A percentile compares a stretch with the other conserved stretches of the same genome.
These are phyloP conservation scores for Bradynema listronoti DNA, from an alignment of 1,140 invertebrate genomes.

Conservation along the genomic window DNA sequence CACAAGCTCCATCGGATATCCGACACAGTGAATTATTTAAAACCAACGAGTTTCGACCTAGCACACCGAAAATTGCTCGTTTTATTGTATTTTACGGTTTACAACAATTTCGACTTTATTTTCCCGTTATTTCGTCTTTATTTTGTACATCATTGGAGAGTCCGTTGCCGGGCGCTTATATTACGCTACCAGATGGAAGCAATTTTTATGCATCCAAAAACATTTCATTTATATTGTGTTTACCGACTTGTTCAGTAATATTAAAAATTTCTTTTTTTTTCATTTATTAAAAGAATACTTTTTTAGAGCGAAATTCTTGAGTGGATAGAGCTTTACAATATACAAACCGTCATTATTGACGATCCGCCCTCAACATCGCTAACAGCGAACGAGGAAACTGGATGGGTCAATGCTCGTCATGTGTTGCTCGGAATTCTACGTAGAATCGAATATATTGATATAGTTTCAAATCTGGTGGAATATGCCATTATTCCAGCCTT, in stretches of 20 bases:
- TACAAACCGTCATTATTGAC: conserved; percentile 17
- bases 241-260: conserved; percentile 20
- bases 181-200: conserved; percentile 29
- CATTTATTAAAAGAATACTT: conserved; percentile 11
- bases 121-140: conserved; percentile 27
- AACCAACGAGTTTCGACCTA: no score
- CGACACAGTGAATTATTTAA: no score
- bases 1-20: no score
- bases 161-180: conserved; percentile 22
- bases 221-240: conserved; percentile 26
- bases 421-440: not conserved
- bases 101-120: conserved; percentile 27
- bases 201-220: conserved; percentile 34
- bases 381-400: not conserved
- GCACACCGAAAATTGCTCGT: not conserved
- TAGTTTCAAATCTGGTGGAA: conserved; percentile 19
- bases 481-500: conserved; percentile 18
- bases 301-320: conserved; percentile 29
- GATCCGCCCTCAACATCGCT: not conserved
- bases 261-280: conserved; percentile 4
- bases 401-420: not conserved
- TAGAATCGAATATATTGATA: conserved; percentile 19
- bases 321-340: conserved; percentile 28
- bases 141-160: conserved; percentile 17
- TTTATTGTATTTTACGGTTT: conserved; percentile 33